Conservation (phyloP, 92 coral and sea anemone species). For the Heliopora coerulea region DNA sequence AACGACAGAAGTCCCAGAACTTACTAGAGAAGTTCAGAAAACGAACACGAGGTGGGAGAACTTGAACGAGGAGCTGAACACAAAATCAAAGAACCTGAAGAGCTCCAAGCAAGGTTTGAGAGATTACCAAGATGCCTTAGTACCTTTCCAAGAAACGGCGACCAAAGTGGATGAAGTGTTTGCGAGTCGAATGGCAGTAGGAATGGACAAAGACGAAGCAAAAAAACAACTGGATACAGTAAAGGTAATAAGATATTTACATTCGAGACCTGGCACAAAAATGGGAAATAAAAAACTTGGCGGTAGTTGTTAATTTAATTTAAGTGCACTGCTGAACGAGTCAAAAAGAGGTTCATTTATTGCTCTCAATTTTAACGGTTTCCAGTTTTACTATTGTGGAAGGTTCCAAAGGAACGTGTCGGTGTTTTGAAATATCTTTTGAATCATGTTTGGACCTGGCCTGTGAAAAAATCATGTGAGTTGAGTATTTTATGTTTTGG, state of each 20-base stretch:
- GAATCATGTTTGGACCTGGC: too few species aligned
- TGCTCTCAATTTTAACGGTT: too few species aligned
- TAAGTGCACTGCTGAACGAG: too few species aligned
- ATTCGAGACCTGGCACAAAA: too few species aligned
- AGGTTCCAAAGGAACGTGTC: too few species aligned
- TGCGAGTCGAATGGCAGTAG: conserved; percentile 37
- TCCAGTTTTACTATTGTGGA: too few species aligned
- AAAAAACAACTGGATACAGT: conserved; percentile 29
- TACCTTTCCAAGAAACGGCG: conserved; percentile 30
- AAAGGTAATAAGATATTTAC: not conserved
- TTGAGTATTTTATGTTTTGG: too few species aligned
- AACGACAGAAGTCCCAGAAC: conserved; percentile 24
- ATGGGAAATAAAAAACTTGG: too few species aligned
- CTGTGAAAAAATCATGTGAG: too few species aligned
- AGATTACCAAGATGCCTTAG: conserved; percentile 33
- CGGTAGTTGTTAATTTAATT: too few species aligned
- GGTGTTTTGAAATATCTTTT: too few species aligned
- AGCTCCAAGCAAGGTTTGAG: conserved; percentile 41
- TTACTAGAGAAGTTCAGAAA: conserved; percentile 28
- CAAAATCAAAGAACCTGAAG: conserved; percentile 22
- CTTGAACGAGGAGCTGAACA: conserved; percentile 29
- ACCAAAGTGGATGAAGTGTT: conserved; percentile 34
- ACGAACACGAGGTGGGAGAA: conserved; percentile 34
- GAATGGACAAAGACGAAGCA: conserved; percentile 30
- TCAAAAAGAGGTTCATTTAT: too few species aligned